A percentile compares a stretch with the other conserved stretches of the same genome.
Evolutionary conservation across 37 sponge, comb jelly and placozoan species (phyloP).

Genomic region (Diacarnus erythraeanus): DNA sequence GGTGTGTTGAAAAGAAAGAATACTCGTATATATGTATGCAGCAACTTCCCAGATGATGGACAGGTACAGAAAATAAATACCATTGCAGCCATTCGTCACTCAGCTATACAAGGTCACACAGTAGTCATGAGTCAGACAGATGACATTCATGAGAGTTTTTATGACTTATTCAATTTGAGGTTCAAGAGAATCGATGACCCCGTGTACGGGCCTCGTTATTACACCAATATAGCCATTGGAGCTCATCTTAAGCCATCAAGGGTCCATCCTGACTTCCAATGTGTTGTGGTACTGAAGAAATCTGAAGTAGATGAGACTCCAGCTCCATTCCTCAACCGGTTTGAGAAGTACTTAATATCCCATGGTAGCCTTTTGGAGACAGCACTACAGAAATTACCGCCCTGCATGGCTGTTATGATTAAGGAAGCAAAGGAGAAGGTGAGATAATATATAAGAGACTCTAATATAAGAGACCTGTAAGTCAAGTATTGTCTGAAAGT

Average conservation of each 20-base stretch:
- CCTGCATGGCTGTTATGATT: conserved; percentile 53
- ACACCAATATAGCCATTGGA: conserved; percentile 89
- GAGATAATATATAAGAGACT: too few relatives aligned
- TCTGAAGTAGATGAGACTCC: conserved; percentile 72
- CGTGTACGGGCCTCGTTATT: conserved; percentile 58
- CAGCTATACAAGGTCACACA: conserved; percentile 79
- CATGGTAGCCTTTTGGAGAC: conserved; percentile 59
- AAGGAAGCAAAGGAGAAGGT: conserved; percentile 60
- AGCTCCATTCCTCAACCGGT: conserved; percentile 84
- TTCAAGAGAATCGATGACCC: conserved; percentile 71
- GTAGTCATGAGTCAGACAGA: conserved; percentile 83
- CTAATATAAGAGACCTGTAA: too few relatives aligned
- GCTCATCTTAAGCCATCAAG: conserved; percentile 75
- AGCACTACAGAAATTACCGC: conserved; percentile 57
- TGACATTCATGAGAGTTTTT: conserved; percentile 89
- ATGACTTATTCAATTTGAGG: conserved; percentile 83
- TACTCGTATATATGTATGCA: conserved; percentile 61
- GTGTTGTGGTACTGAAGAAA: conserved; percentile 73
- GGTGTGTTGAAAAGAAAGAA: conserved; percentile 51
- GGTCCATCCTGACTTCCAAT: conserved; percentile 77
- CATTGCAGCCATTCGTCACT: conserved; percentile 73
- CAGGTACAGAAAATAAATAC: conserved; percentile 82
- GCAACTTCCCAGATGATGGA: conserved; percentile 78
- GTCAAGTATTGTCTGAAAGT: too few relatives aligned
- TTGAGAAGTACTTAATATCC: conserved; percentile 82